Percentiles rank a stretch among this genome's conserved stretches.
These are phyloP conservation scores for Pteronura brasiliensis DNA, from an alignment of 2,113 vertebrate genomes.

Conservation along the genomic window DNA sequence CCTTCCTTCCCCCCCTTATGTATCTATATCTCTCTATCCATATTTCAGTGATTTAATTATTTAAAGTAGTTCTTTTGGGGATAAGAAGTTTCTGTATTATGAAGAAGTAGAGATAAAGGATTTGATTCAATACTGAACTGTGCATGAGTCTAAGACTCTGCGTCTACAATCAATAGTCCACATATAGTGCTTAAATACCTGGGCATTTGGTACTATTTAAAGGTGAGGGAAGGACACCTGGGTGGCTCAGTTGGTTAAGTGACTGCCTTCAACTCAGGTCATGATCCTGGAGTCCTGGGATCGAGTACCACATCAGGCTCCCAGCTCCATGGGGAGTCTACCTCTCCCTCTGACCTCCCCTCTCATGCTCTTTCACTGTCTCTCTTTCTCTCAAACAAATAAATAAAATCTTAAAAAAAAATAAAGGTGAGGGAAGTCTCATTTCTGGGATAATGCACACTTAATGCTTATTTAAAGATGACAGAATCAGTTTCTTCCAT, in stretches of 20 bases:
- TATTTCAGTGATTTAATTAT: not conserved
- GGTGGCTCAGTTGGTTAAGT: too few species aligned
- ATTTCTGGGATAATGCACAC: not conserved
- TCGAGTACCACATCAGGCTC: too few species aligned
- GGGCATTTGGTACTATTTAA: not conserved
- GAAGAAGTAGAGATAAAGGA: not conserved
- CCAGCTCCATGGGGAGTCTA: too few species aligned
- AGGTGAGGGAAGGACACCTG: not conserved
- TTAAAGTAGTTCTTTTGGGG: not conserved
- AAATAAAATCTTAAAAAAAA: too few species aligned
- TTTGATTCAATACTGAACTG: not conserved
- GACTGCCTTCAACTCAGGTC: too few species aligned
- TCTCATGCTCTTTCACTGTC: too few species aligned
- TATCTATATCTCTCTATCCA: not conserved
- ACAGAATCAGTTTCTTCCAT: not conserved
- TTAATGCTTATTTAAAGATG: not conserved
- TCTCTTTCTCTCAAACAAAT: too few species aligned
- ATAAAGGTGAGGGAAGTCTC: not conserved
- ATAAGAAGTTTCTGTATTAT: not conserved
- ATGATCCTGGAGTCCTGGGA: too few species aligned
- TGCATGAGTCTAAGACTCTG: not conserved
- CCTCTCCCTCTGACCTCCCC: too few species aligned
- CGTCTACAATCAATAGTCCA: not conserved
- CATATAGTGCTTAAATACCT: not conserved
- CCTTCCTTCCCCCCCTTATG: rapidly evolving